Base-by-base conservation (phyloP, 2,797 vertebrate genomes). In the Cryptoprocta ferox region DNA sequence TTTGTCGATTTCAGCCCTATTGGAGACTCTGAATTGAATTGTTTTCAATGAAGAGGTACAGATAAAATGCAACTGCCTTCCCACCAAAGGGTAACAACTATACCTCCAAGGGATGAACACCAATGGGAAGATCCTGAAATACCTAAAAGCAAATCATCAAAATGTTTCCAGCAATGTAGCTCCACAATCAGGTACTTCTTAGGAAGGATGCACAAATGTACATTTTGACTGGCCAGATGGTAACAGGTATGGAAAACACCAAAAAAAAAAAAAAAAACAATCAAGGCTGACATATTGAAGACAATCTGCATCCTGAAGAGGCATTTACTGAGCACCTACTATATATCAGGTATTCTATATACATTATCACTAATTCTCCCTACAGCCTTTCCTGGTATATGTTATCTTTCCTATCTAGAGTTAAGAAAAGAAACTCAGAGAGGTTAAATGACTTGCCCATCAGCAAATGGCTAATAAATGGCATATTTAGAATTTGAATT, bases 81-180 rank as follows among this genome's bases (percentile, higher is more conserved):
- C 32, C 18, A 65, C 28, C 50, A 89, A 84, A 80, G 32, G 6
- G 45, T 76, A 85, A 87, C 12, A 89, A 90, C n/a, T 68, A 35
- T 30, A 42, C 2, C 12, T 30, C 63, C 12, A 92, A 80, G 42
- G 42, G 50, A 87, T 5, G 28, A 15, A 83, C 0, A 35, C 5
- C 28, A 80, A 63, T 7, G 32, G n/a, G 6, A 92, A 75, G 35
- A 71, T 35, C 28, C 65, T 61, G 81, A 73, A 92, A 81, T 53
- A 91, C 1, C 66, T 78, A 80, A 89, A 91, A 93, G 37, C 28
- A 88, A 94, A 87, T 37, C 13, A 30, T 89, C 84, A 80, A 81
- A 93, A 92, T 12, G 13, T 85, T 87, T 83, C 12, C 4, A 26
- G 37, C 5, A 90, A 28, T 13, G 2, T 16, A 82, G 30, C 18